A percentile compares a stretch with the other conserved stretches of the same genome.
Evolutionary conservation across 2,797 vertebrate species (phyloP).

Genomic region (Leptodactylus fallax): DNA sequence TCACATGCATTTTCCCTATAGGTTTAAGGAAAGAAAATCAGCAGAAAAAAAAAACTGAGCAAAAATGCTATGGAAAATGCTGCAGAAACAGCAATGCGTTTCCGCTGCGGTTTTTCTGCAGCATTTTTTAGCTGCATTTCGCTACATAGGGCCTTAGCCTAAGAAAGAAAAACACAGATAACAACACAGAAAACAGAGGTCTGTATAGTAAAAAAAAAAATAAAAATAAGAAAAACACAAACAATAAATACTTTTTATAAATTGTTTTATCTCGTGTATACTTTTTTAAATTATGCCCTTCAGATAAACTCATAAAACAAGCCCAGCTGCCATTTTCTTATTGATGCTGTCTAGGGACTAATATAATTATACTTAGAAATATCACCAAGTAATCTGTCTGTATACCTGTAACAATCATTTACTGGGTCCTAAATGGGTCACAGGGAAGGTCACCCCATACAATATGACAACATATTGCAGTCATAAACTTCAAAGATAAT

Average conservation of each 20-base stretch:
- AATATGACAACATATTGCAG: conserved; percentile 18
- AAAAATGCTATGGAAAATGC: too few species aligned
- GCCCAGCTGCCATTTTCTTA: conserved; percentile 23
- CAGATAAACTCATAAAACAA: conserved; percentile 13
- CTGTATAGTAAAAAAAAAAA: neutral
- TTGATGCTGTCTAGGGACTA: neutral
- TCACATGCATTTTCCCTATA: too few species aligned
- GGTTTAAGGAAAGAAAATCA: too few species aligned
- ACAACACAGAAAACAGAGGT: neutral
- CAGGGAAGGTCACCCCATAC: conserved; percentile 14
- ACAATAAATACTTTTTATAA: neutral
- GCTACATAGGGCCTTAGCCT: too few species aligned
- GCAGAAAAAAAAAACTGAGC: too few species aligned
- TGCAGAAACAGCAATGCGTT: too few species aligned
- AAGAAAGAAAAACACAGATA: neutral
- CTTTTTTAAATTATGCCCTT: neutral
- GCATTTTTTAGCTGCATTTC: too few species aligned
- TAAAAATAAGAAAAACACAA: neutral
- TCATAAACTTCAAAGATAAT: conserved; percentile 3
- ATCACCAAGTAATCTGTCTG: conserved; percentile 9
- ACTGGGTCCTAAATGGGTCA: conserved; percentile 8
- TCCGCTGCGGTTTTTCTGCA: too few species aligned
- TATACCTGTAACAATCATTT: conserved; percentile 27
- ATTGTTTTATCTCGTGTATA: neutral
- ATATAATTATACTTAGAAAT: conserved; percentile 23